phyloP scores from a whole-genome alignment of 2,797 vertebrate species.

The Gambelia wislizenii region DNA sequence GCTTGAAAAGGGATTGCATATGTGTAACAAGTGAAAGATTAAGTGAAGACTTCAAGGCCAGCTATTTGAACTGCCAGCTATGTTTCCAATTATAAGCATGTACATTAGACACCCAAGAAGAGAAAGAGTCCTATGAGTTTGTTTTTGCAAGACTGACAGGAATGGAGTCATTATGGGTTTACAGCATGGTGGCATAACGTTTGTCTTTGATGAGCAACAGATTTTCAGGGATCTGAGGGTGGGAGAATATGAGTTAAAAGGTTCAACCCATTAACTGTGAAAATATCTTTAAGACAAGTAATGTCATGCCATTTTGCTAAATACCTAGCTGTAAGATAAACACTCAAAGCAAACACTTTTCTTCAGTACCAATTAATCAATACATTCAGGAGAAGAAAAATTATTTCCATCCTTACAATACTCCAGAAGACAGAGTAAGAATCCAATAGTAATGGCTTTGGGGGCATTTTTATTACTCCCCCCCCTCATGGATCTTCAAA shows the following conservation, averaged over 20 bases:
- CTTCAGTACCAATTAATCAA: neutral
- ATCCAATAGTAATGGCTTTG: neutral
- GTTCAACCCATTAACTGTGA: neutral
- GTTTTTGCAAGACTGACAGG: conserved; percentile 46
- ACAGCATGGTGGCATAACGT: neutral
- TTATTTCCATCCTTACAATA: neutral
- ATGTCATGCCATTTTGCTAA: neutral
- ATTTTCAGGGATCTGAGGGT: conserved; percentile 25
- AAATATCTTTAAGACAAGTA: neutral
- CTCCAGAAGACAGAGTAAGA: neutral
- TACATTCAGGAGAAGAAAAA: conserved; percentile 1
- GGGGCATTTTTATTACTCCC: neutral
- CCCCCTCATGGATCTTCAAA: neutral
- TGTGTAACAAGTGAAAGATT: conserved; percentile 23
- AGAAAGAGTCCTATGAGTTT: conserved; percentile 10
- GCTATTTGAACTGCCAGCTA: conserved; percentile 53
- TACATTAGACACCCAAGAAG: neutral
- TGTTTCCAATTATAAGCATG: conserved; percentile 56
- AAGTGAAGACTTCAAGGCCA: conserved; percentile 36
- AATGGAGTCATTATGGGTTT: conserved; percentile 37
- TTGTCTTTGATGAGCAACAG: conserved; percentile 25
- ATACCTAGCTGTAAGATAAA: neutral
- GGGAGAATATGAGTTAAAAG: conserved; percentile 11
- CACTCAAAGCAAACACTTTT: conserved; percentile 34
- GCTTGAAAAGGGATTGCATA: conserved; percentile 16